Conservation (phyloP, 2,797 vertebrate genomes). For the Megaceryle alcyon region DNA sequence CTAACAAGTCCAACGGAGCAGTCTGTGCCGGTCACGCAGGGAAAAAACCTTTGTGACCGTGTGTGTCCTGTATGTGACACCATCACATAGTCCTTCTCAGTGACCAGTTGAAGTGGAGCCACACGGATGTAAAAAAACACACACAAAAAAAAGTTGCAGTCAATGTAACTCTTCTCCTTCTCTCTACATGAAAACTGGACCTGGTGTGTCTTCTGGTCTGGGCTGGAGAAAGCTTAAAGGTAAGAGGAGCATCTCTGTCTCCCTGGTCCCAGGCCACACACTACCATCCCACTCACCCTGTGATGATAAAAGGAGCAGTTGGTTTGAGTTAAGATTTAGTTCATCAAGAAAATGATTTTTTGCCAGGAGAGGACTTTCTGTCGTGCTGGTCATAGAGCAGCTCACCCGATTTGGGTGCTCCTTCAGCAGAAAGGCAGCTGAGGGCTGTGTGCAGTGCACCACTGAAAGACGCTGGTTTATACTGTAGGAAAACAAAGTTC, state of each 20-base stretch:
- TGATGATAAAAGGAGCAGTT: background rate
- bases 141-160: background rate
- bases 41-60: accelerated
- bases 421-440: background rate
- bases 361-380: background rate
- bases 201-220: background rate
- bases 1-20: background rate
- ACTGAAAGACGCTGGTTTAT: background rate
- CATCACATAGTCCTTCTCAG: background rate
- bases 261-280: accelerated
- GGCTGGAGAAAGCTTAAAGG: background rate
- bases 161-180: background rate
- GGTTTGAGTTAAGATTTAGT: background rate
- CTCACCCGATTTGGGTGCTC: background rate
- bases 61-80: background rate
- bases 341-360: background rate
- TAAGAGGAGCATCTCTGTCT: background rate
- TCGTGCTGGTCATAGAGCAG: background rate
- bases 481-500: background rate
- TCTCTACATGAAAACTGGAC: no score
- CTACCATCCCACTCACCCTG: background rate
- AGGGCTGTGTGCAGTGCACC: background rate
- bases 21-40: background rate
- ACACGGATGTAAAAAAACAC: background rate
- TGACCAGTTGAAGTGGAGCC: background rate